Conservation (phyloP, 1,140 invertebrate genomes). For the Drosophila sturtevanti region DNA sequence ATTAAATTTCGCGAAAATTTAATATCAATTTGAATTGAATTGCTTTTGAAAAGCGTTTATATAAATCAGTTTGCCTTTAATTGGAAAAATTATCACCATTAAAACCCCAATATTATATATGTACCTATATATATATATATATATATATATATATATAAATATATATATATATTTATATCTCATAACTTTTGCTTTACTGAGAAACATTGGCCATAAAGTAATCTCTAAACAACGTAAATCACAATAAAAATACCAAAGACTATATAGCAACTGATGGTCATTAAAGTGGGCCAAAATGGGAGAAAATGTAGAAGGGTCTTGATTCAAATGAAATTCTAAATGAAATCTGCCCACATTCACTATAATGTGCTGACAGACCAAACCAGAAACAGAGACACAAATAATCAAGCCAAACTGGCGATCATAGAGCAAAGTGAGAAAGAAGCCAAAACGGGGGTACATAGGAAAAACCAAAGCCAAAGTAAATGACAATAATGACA, state of each 20-base stretch:
- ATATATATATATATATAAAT: not conserved
- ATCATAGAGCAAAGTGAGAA: not conserved
- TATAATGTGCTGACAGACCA: slow-evolving; percentile 65
- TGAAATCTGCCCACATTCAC: slow-evolving; percentile 51
- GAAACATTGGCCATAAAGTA: slow-evolving; percentile 15
- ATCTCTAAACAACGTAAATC: slow-evolving; percentile 14
- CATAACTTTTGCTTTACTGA: slow-evolving; percentile 7
- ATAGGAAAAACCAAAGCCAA: slow-evolving; percentile 9
- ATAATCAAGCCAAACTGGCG: slow-evolving; percentile 72
- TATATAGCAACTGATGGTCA: not conserved
- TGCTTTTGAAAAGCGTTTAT: not conserved
- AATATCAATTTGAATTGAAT: not conserved
- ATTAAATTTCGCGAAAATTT: not conserved
- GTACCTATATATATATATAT: not conserved
- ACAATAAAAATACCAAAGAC: slow-evolving; percentile 10
- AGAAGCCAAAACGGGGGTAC: not conserved
- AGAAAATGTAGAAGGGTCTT: not conserved
- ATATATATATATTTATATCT: not conserved
- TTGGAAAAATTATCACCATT: not conserved
- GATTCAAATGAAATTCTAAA: slow-evolving; percentile 11
- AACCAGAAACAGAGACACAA: slow-evolving; percentile 52
- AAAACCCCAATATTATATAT: not conserved
- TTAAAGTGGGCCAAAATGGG: not conserved
- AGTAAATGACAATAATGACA: slow-evolving; percentile 81
- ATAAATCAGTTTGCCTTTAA: not conserved